Evolutionary conservation across 2,888 invertebrate genomes (phyloP).

Genomic region (Pseudococcus longispinus): DNA sequence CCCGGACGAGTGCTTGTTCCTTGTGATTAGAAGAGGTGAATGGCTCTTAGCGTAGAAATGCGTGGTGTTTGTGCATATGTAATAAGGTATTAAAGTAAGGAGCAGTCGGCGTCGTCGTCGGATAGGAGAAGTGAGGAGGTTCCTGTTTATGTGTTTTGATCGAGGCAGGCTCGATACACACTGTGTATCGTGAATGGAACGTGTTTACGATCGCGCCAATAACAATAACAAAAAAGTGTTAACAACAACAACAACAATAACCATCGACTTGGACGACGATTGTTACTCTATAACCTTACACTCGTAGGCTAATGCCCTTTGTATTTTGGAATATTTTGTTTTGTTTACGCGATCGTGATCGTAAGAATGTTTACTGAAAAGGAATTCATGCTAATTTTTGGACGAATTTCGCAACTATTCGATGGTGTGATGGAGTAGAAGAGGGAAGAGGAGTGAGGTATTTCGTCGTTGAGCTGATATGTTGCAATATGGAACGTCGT

Average conservation of each 20-base stretch:
- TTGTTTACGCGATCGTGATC: neutral
- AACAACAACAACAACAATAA: neutral
- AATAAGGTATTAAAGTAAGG: neutral
- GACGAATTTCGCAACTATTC: neutral
- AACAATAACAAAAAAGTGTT: neutral
- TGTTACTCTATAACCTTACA: neutral
- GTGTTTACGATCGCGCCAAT: neutral
- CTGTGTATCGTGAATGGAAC: neutral
- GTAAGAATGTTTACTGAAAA: neutral
- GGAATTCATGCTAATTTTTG: neutral
- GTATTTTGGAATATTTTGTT: neutral
- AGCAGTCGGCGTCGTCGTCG: neutral
- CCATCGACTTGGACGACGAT: neutral
- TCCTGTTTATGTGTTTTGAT: conserved; percentile 16
- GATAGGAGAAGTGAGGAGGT: neutral
- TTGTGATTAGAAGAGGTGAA: neutral
- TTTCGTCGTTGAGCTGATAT: neutral
- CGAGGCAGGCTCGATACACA: neutral
- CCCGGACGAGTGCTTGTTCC: neutral
- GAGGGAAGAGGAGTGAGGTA: neutral
- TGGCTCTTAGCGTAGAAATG: neutral
- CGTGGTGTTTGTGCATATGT: neutral
- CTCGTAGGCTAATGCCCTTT: neutral
- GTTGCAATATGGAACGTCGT: neutral
- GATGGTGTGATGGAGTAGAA: neutral